Percentiles rank a stretch among this genome's conserved stretches.
Conservation (phyloP, 2,797 vertebrate genomes). For the Melanotaenia nigrans region DNA sequence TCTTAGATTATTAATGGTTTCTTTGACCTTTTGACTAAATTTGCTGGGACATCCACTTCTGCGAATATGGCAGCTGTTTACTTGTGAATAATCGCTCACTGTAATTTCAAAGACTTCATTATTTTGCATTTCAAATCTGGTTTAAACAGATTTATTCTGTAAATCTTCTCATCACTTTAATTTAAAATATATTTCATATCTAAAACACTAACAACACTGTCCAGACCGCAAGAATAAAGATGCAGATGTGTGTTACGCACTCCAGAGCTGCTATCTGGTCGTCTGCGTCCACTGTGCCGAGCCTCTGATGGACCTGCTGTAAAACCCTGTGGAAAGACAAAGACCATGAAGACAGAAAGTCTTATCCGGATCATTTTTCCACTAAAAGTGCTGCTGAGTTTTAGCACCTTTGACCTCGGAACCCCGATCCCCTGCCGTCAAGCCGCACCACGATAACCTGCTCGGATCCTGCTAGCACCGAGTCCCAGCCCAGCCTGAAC, state of each 20-base stretch:
- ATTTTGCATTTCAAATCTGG: no score
- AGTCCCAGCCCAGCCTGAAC: slow-evolving; percentile 91
- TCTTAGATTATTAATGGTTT: no score
- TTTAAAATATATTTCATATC: no score
- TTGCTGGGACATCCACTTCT: no score
- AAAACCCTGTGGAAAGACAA: slow-evolving; percentile 75
- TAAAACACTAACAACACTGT: neutral
- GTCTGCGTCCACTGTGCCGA: slow-evolving; percentile 90
- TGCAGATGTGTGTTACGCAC: slow-evolving; percentile 78
- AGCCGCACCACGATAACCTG: slow-evolving; percentile 90
- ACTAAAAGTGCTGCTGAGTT: accelerated
- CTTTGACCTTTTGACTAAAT: no score
- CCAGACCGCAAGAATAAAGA: neutral
- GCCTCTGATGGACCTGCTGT: slow-evolving; percentile 86
- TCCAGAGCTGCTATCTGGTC: slow-evolving; percentile 92
- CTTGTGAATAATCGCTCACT: no score
- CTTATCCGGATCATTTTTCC: neutral
- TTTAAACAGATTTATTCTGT: no score
- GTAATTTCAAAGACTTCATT: no score
- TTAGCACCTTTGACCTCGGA: slow-evolving; percentile 87
- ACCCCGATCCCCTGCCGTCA: slow-evolving; percentile 93
- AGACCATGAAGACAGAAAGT: neutral
- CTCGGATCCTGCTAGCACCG: slow-evolving; percentile 89
- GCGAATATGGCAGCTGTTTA: no score
- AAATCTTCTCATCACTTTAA: no score